Conservation (phyloP, 35 echinoderm and acorn worm species). For the Patiria miniata region DNA sequence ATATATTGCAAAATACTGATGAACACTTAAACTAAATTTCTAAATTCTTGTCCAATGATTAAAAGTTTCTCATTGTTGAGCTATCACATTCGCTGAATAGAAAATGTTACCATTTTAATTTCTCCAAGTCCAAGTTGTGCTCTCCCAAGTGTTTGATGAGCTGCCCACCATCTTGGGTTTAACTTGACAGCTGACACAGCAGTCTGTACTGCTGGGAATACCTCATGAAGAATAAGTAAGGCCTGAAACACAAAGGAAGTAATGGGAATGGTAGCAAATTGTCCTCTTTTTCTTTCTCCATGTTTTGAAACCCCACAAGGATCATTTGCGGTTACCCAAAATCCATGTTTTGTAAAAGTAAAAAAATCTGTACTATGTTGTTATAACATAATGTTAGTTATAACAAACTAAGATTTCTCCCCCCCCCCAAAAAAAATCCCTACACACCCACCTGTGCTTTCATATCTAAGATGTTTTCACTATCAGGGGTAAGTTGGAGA, state of each 20-base stretch:
- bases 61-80: neutral
- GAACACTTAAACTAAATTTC: neutral
- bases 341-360: too few species aligned
- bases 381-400: too few species aligned
- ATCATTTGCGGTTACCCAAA: too few species aligned
- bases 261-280: neutral
- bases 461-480: slow-evolving; percentile 77
- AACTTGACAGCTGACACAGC: slow-evolving; percentile 63
- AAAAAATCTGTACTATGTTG: too few species aligned
- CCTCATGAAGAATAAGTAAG: slow-evolving; percentile 72
- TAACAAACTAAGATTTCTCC: too few species aligned
- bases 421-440: too few species aligned
- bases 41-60: neutral
- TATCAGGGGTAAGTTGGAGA: slow-evolving; percentile 66
- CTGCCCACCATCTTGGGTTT: slow-evolving; percentile 57
- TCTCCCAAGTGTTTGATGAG: slow-evolving; percentile 38
- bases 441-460: slow-evolving; percentile 89
- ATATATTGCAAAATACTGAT: neutral
- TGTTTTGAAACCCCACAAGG: too few species aligned
- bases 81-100: too few species aligned
- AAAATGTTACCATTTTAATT: slow-evolving; percentile 64
- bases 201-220: slow-evolving; percentile 84
- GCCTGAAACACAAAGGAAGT: slow-evolving; percentile 34
- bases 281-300: too few species aligned
- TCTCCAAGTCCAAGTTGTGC: slow-evolving; percentile 85